phyloP scores from a whole-genome alignment of 2,888 invertebrate species.

The Theretra japonica region DNA sequence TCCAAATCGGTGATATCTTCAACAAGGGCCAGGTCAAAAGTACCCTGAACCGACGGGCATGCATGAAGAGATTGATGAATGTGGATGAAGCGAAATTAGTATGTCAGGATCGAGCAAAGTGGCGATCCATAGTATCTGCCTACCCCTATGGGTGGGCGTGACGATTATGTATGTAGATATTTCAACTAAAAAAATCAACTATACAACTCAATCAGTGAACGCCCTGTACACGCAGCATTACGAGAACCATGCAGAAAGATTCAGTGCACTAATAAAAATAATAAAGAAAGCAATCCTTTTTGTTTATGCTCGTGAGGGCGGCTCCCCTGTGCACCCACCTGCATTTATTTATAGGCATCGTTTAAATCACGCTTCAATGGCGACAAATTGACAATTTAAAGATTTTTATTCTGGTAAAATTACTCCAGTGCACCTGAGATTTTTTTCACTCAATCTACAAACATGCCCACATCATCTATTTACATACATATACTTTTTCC shows the following conservation, averaged over 20 bases:
- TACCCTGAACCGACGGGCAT: no score
- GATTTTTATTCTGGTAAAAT: slow-evolving; percentile 36
- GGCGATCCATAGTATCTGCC: no score
- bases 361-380: slow-evolving; percentile 66
- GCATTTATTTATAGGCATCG: slow-evolving; percentile 72
- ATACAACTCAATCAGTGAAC: slow-evolving; percentile 24
- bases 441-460: no score
- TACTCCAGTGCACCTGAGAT: slow-evolving; percentile 38
- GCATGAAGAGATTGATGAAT: no score
- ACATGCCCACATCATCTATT: no score
- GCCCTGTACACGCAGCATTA: slow-evolving; percentile 51
- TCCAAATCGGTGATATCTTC: no score
- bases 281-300: slow-evolving; percentile 79
- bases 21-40: no score
- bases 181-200: neutral
- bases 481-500: no score
- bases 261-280: slow-evolving; percentile 74
- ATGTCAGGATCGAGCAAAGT: no score
- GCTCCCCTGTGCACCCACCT: slow-evolving; percentile 70
- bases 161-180: no score
- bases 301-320: slow-evolving; percentile 65
- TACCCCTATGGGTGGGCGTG: no score
- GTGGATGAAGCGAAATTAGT: no score
- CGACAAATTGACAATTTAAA: slow-evolving; percentile 58
- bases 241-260: slow-evolving; percentile 56